Base-by-base conservation (phyloP, 2,797 vertebrate species). In the Ptychadena robeensis region DNA sequence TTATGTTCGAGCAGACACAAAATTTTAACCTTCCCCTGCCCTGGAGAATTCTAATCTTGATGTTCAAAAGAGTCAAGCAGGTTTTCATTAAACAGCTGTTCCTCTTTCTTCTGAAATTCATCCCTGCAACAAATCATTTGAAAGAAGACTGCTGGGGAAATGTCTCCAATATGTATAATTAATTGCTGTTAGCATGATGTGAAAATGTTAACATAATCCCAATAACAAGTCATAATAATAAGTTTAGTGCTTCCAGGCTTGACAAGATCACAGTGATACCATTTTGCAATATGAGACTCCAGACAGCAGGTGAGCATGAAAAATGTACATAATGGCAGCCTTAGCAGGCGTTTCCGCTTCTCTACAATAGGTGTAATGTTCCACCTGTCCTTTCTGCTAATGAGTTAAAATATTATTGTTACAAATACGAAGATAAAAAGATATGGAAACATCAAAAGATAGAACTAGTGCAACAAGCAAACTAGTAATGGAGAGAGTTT, bases 291-390 rank as follows among this genome's bases (percentile, higher is more conserved):
- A 64, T 64, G 59, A 75, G 25, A 63, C 57, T 76, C 15, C 59
- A 64, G 27, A 66, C 73, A 76, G 73, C 73, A 65, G 73, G 73
- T 76, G 35, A 40, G 61, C 63, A 31, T 76, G 37, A 65, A 76
- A 64, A 65, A 65, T 76, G 63, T 35, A 65, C 35, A 76, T 76
- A 65, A 76, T 64, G 61, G 38, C 57, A 75, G 34, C 22, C 18
- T 34, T 37, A 34, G 32, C 34, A n/a, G 15, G 18, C 22, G 59
- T 61, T 25, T 61, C 59, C 59, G 27, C 25, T 61, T 61, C 59
- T 25, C 59, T 61, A 61, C 59, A 61, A 61, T 61, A 53, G 59
- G 59, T 61, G 10, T 61, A 61, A 61, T 61, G 59, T 61, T 61
- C 59, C 59, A 61, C 25, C 59, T 61, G 59, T 61, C 59, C 59